These are phyloP conservation scores for Eunapius fragilis DNA, from an alignment of 37 sponge, comb jelly and placozoan species.

Conservation along the genomic window DNA sequence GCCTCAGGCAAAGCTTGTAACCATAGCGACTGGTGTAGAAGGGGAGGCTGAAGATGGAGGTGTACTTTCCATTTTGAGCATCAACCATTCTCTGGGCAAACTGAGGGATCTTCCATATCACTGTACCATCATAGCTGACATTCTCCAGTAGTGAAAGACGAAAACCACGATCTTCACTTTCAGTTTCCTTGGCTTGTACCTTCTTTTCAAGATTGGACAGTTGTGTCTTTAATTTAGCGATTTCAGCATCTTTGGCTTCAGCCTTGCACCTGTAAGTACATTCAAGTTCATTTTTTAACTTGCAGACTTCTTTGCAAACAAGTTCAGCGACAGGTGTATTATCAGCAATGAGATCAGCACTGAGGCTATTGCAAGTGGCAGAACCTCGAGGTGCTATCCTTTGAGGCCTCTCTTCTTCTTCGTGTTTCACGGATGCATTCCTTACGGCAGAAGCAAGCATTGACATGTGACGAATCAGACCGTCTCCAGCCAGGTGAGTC, in stretches of 20 bases:
- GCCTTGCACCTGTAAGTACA: not conserved
- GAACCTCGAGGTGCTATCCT: not conserved
- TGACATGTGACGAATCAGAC: not conserved
- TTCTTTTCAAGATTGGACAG: slow-evolving; percentile 45
- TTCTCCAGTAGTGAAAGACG: slow-evolving; percentile 74
- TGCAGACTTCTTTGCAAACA: not conserved
- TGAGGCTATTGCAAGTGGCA: no score
- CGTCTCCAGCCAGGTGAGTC: not conserved
- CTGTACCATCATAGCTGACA: slow-evolving; percentile 60
- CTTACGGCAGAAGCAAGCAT: not conserved
- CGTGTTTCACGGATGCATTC: not conserved
- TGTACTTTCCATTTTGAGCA: slow-evolving; percentile 71
- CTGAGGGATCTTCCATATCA: slow-evolving; percentile 82
- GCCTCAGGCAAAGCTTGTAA: slow-evolving; percentile 83
- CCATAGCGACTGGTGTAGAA: slow-evolving; percentile 82
- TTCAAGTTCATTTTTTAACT: not conserved
- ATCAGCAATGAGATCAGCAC: not conserved
- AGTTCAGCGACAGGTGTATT: not conserved
- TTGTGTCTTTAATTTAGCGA: not conserved
- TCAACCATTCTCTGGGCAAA: slow-evolving; percentile 69
- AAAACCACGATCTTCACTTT: slow-evolving; percentile 75
- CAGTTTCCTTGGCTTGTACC: slow-evolving; percentile 29
- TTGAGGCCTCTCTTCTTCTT: not conserved
- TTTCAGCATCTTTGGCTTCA: not conserved
- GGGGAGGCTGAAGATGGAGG: slow-evolving; percentile 80